These are phyloP conservation scores for Epinephelus moara DNA, from an alignment of 2,113 vertebrate genomes.

Conservation along the genomic window DNA sequence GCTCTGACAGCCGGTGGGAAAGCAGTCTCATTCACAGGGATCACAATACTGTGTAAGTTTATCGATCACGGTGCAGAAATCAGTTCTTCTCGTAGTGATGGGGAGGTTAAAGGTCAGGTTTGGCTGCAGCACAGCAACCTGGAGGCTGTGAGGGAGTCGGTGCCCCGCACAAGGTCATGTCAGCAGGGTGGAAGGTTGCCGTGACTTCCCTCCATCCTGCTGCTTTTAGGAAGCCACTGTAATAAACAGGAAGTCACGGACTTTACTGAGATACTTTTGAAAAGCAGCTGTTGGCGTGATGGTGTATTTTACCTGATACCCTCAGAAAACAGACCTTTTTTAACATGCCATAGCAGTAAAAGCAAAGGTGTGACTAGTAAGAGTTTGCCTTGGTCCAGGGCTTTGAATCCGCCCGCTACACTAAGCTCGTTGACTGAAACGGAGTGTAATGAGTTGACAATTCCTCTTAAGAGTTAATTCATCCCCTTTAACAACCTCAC, in stretches of 20 bases:
- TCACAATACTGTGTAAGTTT: conserved; percentile 1
- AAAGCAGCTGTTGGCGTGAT: too few relatives aligned
- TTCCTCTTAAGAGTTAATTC: not conserved
- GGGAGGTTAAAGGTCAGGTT: conserved; percentile 39
- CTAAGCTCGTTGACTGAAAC: too few relatives aligned
- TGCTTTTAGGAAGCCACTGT: not conserved
- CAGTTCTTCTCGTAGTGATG: not conserved
- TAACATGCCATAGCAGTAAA: too few relatives aligned
- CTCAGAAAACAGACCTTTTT: too few relatives aligned
- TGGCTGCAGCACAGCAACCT: not conserved
- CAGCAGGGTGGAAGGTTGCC: not conserved
- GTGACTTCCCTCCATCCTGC: not conserved
- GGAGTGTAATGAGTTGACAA: too few relatives aligned
- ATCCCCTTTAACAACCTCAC: not conserved
- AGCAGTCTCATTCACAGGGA: not conserved
- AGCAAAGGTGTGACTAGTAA: too few relatives aligned
- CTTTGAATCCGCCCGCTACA: too few relatives aligned
- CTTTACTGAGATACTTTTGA: too few relatives aligned
- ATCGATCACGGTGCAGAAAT: conserved; percentile 31
- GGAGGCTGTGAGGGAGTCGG: not conserved
- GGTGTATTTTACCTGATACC: too few relatives aligned
- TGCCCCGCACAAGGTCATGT: not conserved
- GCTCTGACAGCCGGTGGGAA: not conserved
- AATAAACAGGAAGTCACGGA: not conserved
- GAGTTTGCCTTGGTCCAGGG: too few relatives aligned